These are phyloP conservation scores for Cryptoleucopteryx plumbea DNA, from an alignment of 2,113 vertebrate species.

Conservation along the genomic window DNA sequence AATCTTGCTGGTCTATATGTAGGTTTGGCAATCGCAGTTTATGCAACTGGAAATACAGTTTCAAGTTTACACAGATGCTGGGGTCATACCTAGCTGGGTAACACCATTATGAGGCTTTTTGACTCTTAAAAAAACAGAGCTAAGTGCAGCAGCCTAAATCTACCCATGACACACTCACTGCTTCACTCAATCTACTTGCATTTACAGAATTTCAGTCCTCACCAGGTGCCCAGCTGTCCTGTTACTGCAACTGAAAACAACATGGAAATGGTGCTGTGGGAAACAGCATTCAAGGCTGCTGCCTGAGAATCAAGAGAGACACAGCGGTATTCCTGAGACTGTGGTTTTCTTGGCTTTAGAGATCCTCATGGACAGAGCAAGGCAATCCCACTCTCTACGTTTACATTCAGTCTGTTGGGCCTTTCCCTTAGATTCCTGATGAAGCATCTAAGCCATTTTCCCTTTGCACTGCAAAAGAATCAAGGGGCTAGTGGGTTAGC, in stretches of 20 bases:
- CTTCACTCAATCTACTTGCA: neutral
- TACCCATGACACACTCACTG: neutral
- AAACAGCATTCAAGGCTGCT: neutral
- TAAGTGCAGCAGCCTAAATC: neutral
- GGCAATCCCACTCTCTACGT: neutral
- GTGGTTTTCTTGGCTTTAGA: neutral
- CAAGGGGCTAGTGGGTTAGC: neutral
- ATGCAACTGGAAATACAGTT: neutral
- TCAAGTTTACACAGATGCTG: neutral
- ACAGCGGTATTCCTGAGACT: neutral
- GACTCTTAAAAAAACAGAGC: neutral
- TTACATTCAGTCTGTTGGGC: neutral
- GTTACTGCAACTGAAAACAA: neutral
- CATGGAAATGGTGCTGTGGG: neutral
- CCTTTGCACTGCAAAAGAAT: neutral
- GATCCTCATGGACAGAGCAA: neutral
- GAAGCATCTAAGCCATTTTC: neutral
- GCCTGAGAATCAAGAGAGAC: neutral
- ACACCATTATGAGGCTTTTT: neutral
- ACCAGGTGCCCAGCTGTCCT: neutral
- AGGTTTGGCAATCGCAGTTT: neutral
- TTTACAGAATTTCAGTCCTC: neutral
- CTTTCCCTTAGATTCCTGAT: neutral
- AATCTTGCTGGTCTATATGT: neutral
- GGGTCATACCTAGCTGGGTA: neutral